Percentiles rank a stretch among this genome's conserved stretches.
These are phyloP conservation scores for Phalacrocorax brasilianus DNA, from an alignment of 2,113 vertebrate genomes.

Conservation along the genomic window DNA sequence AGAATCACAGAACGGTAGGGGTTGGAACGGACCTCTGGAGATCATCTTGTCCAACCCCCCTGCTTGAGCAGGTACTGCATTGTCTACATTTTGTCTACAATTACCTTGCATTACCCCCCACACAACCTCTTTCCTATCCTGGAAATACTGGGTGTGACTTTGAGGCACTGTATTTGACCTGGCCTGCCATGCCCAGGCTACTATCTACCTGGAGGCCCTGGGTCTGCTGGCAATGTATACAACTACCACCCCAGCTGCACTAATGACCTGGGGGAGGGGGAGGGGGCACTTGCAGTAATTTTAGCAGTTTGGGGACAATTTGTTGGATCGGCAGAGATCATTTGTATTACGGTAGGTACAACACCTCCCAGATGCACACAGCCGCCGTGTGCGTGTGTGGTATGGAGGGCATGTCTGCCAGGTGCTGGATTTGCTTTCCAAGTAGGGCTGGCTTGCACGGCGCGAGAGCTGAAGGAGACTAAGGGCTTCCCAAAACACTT, in stretches of 20 bases:
- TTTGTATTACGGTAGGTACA: rapidly evolving
- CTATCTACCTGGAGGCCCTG: neutral
- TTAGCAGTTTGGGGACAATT: no score
- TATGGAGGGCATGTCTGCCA: rapidly evolving
- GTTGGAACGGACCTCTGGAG: no score
- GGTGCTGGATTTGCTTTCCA: neutral
- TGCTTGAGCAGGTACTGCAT: no score
- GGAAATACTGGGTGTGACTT: neutral
- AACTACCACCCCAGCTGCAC: neutral
- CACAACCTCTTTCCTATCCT: neutral
- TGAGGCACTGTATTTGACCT: neutral
- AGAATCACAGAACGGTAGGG: no score
- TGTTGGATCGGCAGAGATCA: neutral
- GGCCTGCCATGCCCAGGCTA: neutral
- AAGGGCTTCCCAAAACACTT: neutral
- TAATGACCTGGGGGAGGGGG: rapidly evolving
- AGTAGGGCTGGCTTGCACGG: rapidly evolving
- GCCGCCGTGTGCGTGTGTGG: rapidly evolving
- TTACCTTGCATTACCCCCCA: neutral
- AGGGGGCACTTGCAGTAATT: neutral
- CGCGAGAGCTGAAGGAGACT: neutral
- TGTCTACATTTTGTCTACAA: neutral
- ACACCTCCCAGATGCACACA: rapidly evolving
- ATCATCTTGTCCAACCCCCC: no score
- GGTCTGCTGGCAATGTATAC: rapidly evolving